These are phyloP conservation scores for Tragelaphus buxtoni DNA, from an alignment of 2,113 vertebrate species.

Conservation along the genomic window DNA sequence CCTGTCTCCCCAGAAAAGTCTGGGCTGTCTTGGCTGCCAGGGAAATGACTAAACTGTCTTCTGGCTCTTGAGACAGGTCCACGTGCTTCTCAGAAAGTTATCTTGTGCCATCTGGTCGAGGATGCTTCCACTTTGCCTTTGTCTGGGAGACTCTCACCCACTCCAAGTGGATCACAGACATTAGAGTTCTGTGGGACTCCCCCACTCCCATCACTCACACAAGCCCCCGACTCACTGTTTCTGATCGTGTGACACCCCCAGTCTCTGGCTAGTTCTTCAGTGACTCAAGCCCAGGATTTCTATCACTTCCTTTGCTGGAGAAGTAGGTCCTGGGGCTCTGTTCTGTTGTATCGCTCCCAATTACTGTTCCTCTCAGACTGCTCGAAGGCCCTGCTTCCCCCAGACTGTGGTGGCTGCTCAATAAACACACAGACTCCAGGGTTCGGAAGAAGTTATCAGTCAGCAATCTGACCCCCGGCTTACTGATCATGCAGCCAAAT, in stretches of 20 bases:
- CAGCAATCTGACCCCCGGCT: not conserved
- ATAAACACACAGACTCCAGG: not conserved
- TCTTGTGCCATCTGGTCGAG: not conserved
- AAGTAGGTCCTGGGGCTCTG: constrained; percentile 24
- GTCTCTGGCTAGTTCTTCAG: constrained; percentile 6
- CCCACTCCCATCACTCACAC: not conserved
- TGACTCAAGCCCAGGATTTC: constrained; percentile 45
- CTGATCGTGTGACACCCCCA: not conserved
- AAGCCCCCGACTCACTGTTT: not conserved
- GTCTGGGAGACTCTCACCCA: constrained; percentile 52
- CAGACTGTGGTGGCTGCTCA: not conserved
- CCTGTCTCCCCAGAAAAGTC: not conserved
- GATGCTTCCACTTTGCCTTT: constrained; percentile 51
- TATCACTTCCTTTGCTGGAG: constrained; percentile 21
- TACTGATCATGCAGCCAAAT: not conserved
- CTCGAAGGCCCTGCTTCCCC: not conserved
- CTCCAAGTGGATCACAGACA: constrained; percentile 63
- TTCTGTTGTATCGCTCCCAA: not conserved
- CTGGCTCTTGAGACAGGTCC: constrained; percentile 15
- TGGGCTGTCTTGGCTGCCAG: constrained; percentile 41
- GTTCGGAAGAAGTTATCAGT: not conserved
- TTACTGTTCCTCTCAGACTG: not conserved
- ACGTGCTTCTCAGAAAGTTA: not conserved
- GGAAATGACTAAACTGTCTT: constrained; percentile 30
- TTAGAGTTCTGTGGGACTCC: constrained; percentile 29